Conservation (phyloP, 2,113 vertebrate species). For the Gymnocephalus cernua region DNA sequence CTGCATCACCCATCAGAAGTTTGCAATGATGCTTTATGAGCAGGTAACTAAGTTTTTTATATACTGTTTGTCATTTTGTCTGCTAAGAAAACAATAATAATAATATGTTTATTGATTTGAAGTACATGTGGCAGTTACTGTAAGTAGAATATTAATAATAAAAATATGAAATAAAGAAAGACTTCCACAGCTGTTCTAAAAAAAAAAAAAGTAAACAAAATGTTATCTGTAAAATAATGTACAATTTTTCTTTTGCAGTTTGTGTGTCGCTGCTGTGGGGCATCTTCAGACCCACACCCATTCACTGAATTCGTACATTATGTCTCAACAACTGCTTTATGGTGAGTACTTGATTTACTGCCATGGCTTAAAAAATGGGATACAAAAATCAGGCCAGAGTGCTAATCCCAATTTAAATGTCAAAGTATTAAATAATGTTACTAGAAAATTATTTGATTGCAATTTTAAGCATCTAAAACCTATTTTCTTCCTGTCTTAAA, state of each 20-base stretch:
- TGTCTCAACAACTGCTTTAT: constrained; percentile 96
- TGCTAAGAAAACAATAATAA: background rate
- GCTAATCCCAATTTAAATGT: constrained; percentile 55
- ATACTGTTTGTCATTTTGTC: background rate
- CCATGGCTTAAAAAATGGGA: constrained; percentile 44
- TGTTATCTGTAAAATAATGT: background rate
- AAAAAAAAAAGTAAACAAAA: background rate
- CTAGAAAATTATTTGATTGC: constrained; percentile 32
- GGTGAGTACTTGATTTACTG: constrained; percentile 85
- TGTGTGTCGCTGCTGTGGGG: constrained; percentile 95
- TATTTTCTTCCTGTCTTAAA: constrained; percentile 5
- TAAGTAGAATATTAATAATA: background rate
- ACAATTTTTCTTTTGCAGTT: constrained; percentile 84
- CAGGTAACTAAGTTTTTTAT: constrained; percentile 84
- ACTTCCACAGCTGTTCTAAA: background rate
- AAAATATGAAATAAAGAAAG: background rate
- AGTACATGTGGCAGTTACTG: background rate
- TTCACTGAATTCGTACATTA: constrained; percentile 98
- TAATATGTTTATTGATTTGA: background rate
- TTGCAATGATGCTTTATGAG: constrained; percentile 98
- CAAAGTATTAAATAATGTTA: constrained; percentile 36
- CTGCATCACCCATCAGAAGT: constrained; percentile 98
- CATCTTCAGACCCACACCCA: constrained; percentile 95
- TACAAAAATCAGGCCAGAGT: constrained; percentile 40
- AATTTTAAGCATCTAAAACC: constrained; percentile 22